Conservation (phyloP, 2,888 invertebrate species). For the Himalopsyche tibetana region DNA sequence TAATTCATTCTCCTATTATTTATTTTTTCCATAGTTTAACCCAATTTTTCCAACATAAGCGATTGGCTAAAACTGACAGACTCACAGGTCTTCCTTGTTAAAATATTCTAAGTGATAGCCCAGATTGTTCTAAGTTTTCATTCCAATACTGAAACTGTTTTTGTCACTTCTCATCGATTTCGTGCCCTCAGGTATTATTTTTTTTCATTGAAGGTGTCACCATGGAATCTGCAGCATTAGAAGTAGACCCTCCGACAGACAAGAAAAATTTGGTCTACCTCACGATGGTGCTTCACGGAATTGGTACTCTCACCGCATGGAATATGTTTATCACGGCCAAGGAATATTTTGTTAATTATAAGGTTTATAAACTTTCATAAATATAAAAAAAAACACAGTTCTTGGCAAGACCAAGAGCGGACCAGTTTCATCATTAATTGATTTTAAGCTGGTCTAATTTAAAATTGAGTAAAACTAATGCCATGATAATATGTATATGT, state of each 20-base stretch:
- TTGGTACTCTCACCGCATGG: conserved; percentile 97
- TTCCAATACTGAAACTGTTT: no score
- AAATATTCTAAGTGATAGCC: not conserved
- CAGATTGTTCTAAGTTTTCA: no score
- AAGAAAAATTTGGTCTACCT: conserved; percentile 89
- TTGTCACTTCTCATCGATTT: no score
- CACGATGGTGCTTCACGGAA: conserved; percentile 93
- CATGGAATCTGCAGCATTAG: conserved; percentile 82
- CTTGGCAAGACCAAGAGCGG: no score
- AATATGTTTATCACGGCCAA: conserved; percentile 99
- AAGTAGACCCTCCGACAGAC: conserved; percentile 87
- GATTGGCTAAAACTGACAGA: not conserved
- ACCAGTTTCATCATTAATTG: no score
- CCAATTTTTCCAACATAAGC: no score
- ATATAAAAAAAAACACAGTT: not conserved
- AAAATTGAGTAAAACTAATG: no score
- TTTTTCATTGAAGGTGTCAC: conserved; percentile 73
- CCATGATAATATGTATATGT: no score
- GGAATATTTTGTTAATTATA: conserved; percentile 93
- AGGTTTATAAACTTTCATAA: conserved; percentile 75
- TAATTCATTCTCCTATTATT: not conserved
- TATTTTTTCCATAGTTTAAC: no score
- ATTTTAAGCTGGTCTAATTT: no score
- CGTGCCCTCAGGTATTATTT: no score
- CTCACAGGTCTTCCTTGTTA: not conserved